Conservation (phyloP, 2,113 vertebrate genomes). For the Megalops atlanticus region DNA sequence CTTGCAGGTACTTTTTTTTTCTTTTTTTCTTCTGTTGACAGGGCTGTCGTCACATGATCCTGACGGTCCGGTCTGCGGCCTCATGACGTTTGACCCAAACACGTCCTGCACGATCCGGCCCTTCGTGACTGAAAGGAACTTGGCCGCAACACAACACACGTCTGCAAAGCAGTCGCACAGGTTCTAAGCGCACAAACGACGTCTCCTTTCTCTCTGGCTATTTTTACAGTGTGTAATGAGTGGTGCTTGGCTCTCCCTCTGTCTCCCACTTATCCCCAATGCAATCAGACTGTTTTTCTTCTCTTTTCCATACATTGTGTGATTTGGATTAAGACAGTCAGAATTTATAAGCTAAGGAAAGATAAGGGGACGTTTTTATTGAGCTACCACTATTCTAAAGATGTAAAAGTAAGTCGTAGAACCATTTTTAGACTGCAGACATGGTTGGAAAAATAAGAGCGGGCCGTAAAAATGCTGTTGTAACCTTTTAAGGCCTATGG, state of each 20-base stretch:
- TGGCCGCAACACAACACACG: background rate
- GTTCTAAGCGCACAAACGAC: background rate
- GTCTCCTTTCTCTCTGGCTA: background rate
- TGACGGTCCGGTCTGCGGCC: too few relatives aligned
- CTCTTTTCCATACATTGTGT: slow-evolving; percentile 31
- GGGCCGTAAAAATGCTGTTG: slow-evolving; percentile 55
- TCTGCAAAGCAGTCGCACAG: background rate
- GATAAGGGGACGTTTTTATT: slow-evolving; percentile 70
- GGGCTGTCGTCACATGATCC: slow-evolving; percentile 17
- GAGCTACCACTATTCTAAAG: slow-evolving; percentile 46
- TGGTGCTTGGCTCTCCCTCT: background rate
- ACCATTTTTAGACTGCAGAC: slow-evolving; percentile 57
- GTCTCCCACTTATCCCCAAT: slow-evolving; percentile 33
- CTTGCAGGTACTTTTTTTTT: background rate
- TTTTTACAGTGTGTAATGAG: background rate
- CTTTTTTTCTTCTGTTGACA: slow-evolving; percentile 1
- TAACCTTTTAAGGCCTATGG: slow-evolving; percentile 62
- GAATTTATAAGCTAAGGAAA: slow-evolving; percentile 64
- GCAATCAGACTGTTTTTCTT: slow-evolving; percentile 40
- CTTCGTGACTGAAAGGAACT: background rate
- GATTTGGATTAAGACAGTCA: slow-evolving; percentile 48
- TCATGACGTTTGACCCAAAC: too few relatives aligned
- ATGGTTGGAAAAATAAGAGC: slow-evolving; percentile 62
- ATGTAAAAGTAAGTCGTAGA: slow-evolving; percentile 36
- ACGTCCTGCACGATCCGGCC: too few relatives aligned